Evolutionary conservation across 2,888 invertebrate species (phyloP), one percentile per base, ranked within the genome.

Genomic region (Torymus auratus): DNA sequence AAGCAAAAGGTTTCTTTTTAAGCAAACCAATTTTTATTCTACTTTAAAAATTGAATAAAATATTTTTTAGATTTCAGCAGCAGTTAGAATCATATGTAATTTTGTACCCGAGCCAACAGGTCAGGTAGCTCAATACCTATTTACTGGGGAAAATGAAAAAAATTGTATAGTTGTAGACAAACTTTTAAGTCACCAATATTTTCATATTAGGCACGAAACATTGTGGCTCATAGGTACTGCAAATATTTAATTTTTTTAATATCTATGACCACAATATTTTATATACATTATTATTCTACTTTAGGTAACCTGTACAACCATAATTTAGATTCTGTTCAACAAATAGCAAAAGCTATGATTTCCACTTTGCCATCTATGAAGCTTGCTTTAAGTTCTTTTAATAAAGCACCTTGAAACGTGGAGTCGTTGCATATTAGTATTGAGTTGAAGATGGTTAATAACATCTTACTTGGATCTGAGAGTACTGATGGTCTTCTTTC

Each of bases 271-370:
- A 4, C 20, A 15, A 56, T 20, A 55, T n/a, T 2, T 10, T 61
- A 20, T 41, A 53, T 17, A 62, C 5, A 70, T 62, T 15, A 15
- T 23, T 55, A 56, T 14, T 11, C 72, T 82, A 72, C 62, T 74
- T 78, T 77, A 90, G 90, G 90, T 13, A 91, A 90, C 85, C 85
- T 91, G 28, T 88, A 85, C 77, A 89, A 88, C 78, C 89, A 90
- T 80, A 28, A 77, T 55, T 79, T 82, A 3, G 3, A 72, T 1
- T 71, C 73, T 52, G 78, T 88, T 58, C 80, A 81, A 72, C 62
- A 81, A 53, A 67, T 61, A 69, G 68, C 85, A 12, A 79, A 52
- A 71, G 53, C 80, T 23, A 67, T 86, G 0, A 13, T 88, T 67
- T 78, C 82, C 5, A 71, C 61, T 56, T 78, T 87, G 28, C 55